Base-by-base conservation (phyloP, 1,140 invertebrate species). In the Ditylenchus dipsaci region DNA sequence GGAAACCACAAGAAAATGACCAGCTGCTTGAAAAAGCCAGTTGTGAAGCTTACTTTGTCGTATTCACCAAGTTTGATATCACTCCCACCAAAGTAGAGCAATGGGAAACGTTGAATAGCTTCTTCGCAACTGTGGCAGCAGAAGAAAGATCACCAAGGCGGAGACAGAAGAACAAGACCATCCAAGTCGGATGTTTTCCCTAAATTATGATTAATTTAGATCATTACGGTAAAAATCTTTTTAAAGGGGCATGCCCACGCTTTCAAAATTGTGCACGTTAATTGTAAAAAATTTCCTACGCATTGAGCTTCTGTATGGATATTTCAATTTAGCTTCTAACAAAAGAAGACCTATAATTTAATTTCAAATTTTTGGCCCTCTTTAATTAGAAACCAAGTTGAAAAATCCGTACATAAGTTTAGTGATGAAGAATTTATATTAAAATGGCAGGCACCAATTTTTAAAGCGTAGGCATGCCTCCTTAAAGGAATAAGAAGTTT, bases 161-260 rank as follows among this genome's bases (percentile, higher is more conserved):
- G n/a, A 76, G 56, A 13, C 56, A 67, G 26, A 72, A 64, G 53
- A 78, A 76, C 1, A 76, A 23, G 3, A 79, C 65, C 8, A 45
- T 45, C 75, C 75, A 76, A 26, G 63, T 63, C 1, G 75, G 76
- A 58, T 76, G 77, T 1, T 58, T 69, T 17, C 63, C 75, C 49
- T 73, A 63, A n/a, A n/a, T n/a, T n/a, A n/a, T n/a, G n/a, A n/a
- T n/a, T n/a, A n/a, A n/a, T n/a, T n/a, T n/a, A n/a, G n/a, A n/a
- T n/a, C n/a, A n/a, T n/a, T n/a, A n/a, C n/a, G n/a, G n/a, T n/a
- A n/a, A n/a, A n/a, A n/a, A n/a, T n/a, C n/a, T n/a, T n/a, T n/a
- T n/a, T n/a, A n/a, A n/a, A n/a, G n/a, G n/a, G n/a, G n/a, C 43
- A 45, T 11, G 43, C 43, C 43, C 11, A 11, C 43, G 43, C n/a